Evolutionary conservation across 1,140 invertebrate species (phyloP).

Genomic region (Holcopasites calliopsidis): DNA sequence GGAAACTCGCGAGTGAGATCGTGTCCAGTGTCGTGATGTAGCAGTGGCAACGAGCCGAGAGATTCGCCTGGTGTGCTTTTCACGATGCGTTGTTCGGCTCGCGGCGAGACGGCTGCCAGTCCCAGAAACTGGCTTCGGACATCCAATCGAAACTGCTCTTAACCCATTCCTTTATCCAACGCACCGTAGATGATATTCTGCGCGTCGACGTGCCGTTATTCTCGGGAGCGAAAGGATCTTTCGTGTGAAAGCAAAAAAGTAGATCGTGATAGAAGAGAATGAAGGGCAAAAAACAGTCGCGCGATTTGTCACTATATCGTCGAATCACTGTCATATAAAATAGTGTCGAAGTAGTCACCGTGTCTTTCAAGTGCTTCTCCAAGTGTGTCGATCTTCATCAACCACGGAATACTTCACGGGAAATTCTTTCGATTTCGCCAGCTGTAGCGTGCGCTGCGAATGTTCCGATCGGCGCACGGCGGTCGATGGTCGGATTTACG

Average conservation of each 20-base stretch:
- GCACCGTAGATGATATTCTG: not conserved
- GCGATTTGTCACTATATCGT: too few relatives aligned
- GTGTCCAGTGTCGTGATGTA: constrained; percentile 7
- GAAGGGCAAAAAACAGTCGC: too few relatives aligned
- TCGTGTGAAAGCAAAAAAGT: not conserved
- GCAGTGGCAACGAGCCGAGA: not conserved
- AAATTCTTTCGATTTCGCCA: not conserved
- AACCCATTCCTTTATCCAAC: not conserved
- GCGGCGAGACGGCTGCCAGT: not conserved
- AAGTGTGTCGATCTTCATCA: too few relatives aligned
- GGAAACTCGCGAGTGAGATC: constrained; percentile 11
- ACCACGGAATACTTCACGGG: too few relatives aligned
- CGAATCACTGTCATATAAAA: too few relatives aligned
- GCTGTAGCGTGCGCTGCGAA: too few relatives aligned
- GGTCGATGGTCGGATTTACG: not conserved
- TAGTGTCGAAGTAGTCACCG: too few relatives aligned
- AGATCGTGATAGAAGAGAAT: not conserved
- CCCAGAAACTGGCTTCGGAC: constrained; percentile 26
- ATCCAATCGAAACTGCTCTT: constrained; percentile 7
- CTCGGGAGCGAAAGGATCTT: not conserved
- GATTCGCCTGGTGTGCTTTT: not conserved
- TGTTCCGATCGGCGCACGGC: not conserved
- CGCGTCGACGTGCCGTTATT: not conserved
- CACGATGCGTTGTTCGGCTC: constrained; percentile 25
- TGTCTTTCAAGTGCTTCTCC: too few relatives aligned